Percentiles rank a stretch among this genome's conserved stretches.
phyloP scores from a whole-genome alignment of 2,888 invertebrate species.

The Rhamphomyia laevipes region DNA sequence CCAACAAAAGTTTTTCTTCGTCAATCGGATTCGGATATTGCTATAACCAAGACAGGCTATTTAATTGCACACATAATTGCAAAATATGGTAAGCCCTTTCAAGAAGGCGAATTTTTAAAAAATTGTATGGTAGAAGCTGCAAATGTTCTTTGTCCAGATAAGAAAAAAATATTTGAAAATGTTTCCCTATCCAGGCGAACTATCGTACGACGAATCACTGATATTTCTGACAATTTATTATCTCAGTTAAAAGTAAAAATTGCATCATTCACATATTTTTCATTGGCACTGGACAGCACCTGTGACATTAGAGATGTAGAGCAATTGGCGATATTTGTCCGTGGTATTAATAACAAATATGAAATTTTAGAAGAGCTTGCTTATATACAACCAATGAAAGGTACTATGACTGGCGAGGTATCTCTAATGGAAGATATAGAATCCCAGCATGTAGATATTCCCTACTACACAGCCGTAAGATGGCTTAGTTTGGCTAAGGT shows the following conservation, averaged over 20 bases:
- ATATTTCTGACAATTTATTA: background rate
- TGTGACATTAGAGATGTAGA: background rate
- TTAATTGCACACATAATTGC: background rate
- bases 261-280: background rate
- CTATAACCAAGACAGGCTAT: no score
- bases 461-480: no score
- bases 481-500: no score
- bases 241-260: background rate
- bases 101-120: background rate
- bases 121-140: background rate
- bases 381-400: background rate
- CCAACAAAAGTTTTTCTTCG: no score
- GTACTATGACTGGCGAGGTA: background rate
- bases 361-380: background rate
- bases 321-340: background rate
- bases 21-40: no score
- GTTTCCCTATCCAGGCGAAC: background rate
- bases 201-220: background rate
- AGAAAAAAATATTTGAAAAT: background rate
- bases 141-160: background rate
- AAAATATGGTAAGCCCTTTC: no score
- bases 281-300: background rate
- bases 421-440: no score
- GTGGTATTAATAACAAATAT: background rate
- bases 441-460: no score